Conservation (phyloP, 2,888 invertebrate genomes). For the Oeneis ivallda region DNA sequence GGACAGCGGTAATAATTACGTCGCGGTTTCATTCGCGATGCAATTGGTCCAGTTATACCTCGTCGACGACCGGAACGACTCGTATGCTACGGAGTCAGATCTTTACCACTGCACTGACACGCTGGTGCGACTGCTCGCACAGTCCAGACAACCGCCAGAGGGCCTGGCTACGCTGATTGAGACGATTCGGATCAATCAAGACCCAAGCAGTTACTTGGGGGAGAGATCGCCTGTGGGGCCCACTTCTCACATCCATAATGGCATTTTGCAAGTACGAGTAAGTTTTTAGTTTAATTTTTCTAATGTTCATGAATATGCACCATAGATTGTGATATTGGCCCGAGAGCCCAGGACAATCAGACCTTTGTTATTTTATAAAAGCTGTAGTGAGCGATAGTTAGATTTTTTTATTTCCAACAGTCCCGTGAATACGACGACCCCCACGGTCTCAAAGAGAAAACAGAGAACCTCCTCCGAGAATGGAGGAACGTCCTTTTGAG, state of each 20-base stretch:
- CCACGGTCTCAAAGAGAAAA: conserved; percentile 96
- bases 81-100: conserved; percentile 90
- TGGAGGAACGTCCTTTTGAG: conserved; percentile 96
- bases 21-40: conserved; percentile 94
- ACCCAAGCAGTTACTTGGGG: conserved; percentile 85
- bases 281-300: conserved; percentile 49
- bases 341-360: too few species aligned
- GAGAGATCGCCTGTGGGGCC: conserved; percentile 91
- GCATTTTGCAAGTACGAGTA: conserved; percentile 91
- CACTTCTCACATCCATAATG: conserved; percentile 95
- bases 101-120: conserved; percentile 93
- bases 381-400: too few species aligned
- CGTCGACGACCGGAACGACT: conserved; percentile 89
- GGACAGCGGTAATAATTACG: conserved; percentile 91
- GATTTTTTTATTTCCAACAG: conserved; percentile 8
- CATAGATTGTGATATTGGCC: too few species aligned
- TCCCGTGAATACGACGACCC: conserved; percentile 94
- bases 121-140: conserved; percentile 88
- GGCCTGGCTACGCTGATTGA: conserved; percentile 92
- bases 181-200: conserved; percentile 87
- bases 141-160: conserved; percentile 90
- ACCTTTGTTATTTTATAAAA: too few species aligned
- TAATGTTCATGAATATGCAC: too few species aligned
- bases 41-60: conserved; percentile 93
- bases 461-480: conserved; percentile 95